Evolutionary conservation across 2,888 invertebrate species (phyloP).

Genomic region (Thera britannica): DNA sequence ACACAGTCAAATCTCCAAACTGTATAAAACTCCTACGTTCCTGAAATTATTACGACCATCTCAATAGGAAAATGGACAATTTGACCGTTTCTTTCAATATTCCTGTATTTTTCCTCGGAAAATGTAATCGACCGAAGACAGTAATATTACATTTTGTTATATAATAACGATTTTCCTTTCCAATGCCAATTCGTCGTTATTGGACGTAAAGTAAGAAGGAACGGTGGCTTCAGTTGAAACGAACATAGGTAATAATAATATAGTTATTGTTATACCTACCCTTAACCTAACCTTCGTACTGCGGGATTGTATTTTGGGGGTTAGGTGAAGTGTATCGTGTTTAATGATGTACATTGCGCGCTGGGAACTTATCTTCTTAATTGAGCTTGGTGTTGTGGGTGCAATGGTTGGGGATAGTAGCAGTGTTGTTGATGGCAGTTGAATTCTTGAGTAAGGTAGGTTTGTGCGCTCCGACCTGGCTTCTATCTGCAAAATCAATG

Average conservation of each 20-base stretch:
- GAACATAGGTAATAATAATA: slow-evolving; percentile 76
- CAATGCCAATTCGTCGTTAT: slow-evolving; percentile 74
- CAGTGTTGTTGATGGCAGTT: slow-evolving; percentile 49
- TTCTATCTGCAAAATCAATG: slow-evolving; percentile 85
- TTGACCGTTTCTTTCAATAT: slow-evolving; percentile 65
- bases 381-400: slow-evolving; percentile 41
- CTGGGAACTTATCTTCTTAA: slow-evolving; percentile 38
- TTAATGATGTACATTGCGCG: slow-evolving; percentile 59
- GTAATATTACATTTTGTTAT: slow-evolving; percentile 70
- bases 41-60: slow-evolving; percentile 61
- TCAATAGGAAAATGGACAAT: slow-evolving; percentile 65
- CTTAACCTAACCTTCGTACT: slow-evolving; percentile 57
- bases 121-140: slow-evolving; percentile 66
- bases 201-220: slow-evolving; percentile 69
- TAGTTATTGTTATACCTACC: slow-evolving; percentile 77
- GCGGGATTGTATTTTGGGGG: slow-evolving; percentile 44
- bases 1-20: slow-evolving; percentile 52
- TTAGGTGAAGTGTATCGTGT: slow-evolving; percentile 42
- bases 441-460: slow-evolving; percentile 67
- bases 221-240: slow-evolving; percentile 67
- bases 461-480: slow-evolving; percentile 80
- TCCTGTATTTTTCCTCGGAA: slow-evolving; percentile 64
- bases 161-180: slow-evolving; percentile 73
- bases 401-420: slow-evolving; percentile 53
- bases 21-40: slow-evolving; percentile 61